A percentile compares a stretch with the other conserved stretches of the same genome.
phyloP scores from a whole-genome alignment of 2,113 vertebrate species.

The Proterorhinus semilunaris region DNA sequence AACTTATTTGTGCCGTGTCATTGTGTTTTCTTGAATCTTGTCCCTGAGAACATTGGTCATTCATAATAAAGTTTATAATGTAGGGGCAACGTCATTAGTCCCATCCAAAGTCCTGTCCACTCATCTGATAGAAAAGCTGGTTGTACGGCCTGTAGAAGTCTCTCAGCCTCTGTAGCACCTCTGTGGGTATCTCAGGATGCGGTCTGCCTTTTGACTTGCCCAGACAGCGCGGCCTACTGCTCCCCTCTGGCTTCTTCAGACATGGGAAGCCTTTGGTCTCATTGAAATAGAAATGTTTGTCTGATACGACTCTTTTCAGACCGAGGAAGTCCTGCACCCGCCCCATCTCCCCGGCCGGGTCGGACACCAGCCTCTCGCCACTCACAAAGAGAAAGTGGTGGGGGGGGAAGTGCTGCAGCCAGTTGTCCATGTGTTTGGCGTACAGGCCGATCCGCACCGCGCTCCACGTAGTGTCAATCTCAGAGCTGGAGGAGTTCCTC shows the following conservation, averaged over 20 bases:
- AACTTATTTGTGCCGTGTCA: slow-evolving; percentile 37
- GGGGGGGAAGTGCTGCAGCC: slow-evolving; percentile 88
- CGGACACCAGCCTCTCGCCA: slow-evolving; percentile 86
- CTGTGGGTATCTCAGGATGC: slow-evolving; percentile 82
- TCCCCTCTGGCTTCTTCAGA: slow-evolving; percentile 88
- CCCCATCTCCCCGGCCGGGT: slow-evolving; percentile 88
- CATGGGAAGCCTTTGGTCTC: slow-evolving; percentile 96
- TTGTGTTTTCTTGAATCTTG: slow-evolving; percentile 9
- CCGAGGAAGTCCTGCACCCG: slow-evolving; percentile 94
- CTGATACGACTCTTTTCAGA: slow-evolving; percentile 84
- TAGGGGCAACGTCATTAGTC: slow-evolving; percentile 69
- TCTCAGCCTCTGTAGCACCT: slow-evolving; percentile 82
- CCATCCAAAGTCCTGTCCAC: slow-evolving; percentile 93
- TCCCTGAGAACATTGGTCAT: slow-evolving; percentile 56
- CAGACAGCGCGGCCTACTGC: slow-evolving; percentile 85
- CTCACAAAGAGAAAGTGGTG: slow-evolving; percentile 91
- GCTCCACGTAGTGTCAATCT: slow-evolving; percentile 89
- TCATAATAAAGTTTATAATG: slow-evolving; percentile 1
- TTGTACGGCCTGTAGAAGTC: slow-evolving; percentile 94
- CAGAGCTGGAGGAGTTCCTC: slow-evolving; percentile 82
- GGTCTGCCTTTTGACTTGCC: slow-evolving; percentile 93
- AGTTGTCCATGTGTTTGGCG: slow-evolving; percentile 89
- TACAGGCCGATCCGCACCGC: slow-evolving; percentile 92
- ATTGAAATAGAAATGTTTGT: slow-evolving; percentile 95
- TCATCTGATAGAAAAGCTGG: slow-evolving; percentile 94